Evolutionary conservation across 2,888 invertebrate genomes (phyloP).

Genomic region (Philopedon plagiatum): DNA sequence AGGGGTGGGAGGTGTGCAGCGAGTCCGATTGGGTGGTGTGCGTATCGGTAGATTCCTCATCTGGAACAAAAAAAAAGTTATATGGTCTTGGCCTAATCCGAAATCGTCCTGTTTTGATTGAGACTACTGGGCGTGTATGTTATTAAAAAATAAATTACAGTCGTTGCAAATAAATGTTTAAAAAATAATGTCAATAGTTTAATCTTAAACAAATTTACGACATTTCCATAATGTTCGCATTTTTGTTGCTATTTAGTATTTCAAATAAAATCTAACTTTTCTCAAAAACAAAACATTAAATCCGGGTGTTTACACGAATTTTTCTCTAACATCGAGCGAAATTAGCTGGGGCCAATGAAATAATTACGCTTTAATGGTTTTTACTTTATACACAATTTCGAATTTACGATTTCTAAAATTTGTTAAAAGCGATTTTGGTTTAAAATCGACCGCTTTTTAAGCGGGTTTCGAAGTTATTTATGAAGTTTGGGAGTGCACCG

Average conservation of each 20-base stretch:
- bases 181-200: too few relatives aligned
- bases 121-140: too few relatives aligned
- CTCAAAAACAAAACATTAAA: slow-evolving; percentile 43
- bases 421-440: slow-evolving; percentile 14
- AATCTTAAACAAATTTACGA: too few relatives aligned
- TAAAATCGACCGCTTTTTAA: slow-evolving; percentile 27
- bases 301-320: slow-evolving; percentile 28
- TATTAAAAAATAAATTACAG: too few relatives aligned
- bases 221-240: too few relatives aligned
- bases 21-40: slow-evolving; percentile 49
- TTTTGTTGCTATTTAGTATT: too few relatives aligned
- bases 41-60: slow-evolving; percentile 59
- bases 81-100: too few relatives aligned
- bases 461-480: slow-evolving; percentile 33
- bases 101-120: too few relatives aligned
- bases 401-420: slow-evolving; percentile 39
- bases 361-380: slow-evolving; percentile 44
- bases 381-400: slow-evolving; percentile 43
- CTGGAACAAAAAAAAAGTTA: slow-evolving; percentile 57
- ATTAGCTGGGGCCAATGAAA: slow-evolving; percentile 43
- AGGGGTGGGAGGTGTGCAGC: slow-evolving; percentile 51
- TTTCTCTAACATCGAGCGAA: slow-evolving; percentile 20
- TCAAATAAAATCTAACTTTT: slow-evolving; percentile 34
- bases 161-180: too few relatives aligned
- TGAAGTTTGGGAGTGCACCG: slow-evolving; percentile 22